These are phyloP conservation scores for Xylocopa sonorina DNA, from an alignment of 1,140 invertebrate genomes.

Conservation along the genomic window DNA sequence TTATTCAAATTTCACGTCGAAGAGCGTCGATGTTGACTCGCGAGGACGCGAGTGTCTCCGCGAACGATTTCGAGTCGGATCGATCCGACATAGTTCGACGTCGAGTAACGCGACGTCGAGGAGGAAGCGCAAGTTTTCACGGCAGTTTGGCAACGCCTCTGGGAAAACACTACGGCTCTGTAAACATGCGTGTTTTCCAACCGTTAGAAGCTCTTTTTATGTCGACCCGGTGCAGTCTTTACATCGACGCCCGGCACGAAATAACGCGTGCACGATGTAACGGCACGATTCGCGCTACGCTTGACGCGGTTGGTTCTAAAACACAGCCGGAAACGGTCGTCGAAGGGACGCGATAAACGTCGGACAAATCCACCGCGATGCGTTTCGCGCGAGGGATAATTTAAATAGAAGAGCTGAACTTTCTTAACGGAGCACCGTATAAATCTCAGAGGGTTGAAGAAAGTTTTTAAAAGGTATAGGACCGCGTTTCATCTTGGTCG, in stretches of 20 bases:
- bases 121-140: slow-evolving; percentile 17
- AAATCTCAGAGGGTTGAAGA: too few relatives aligned
- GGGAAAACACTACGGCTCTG: slow-evolving; percentile 21
- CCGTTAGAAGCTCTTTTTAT: slow-evolving; percentile 43
- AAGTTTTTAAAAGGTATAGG: too few relatives aligned
- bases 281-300: slow-evolving; percentile 3
- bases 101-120: neutral
- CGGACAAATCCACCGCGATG: slow-evolving; percentile 17
- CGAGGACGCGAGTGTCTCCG: neutral
- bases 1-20: neutral
- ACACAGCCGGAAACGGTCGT: neutral
- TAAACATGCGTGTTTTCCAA: slow-evolving; percentile 40
- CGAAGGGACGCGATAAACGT: slow-evolving; percentile 13
- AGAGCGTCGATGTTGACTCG: neutral
- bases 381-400: neutral
- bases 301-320: slow-evolving; percentile 18
- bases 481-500: too few relatives aligned
- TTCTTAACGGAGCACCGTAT: too few relatives aligned
- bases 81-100: slow-evolving; percentile 5
- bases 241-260: slow-evolving; percentile 2
- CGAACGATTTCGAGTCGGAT: slow-evolving; percentile 4
- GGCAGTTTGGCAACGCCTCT: slow-evolving; percentile 1
- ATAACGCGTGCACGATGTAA: slow-evolving; percentile 1
- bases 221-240: slow-evolving; percentile 11
- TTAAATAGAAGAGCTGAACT: slow-evolving; percentile 7